Evolutionary conservation across 2,113 vertebrate genomes (phyloP).

Genomic region (Hemibates koningsi): DNA sequence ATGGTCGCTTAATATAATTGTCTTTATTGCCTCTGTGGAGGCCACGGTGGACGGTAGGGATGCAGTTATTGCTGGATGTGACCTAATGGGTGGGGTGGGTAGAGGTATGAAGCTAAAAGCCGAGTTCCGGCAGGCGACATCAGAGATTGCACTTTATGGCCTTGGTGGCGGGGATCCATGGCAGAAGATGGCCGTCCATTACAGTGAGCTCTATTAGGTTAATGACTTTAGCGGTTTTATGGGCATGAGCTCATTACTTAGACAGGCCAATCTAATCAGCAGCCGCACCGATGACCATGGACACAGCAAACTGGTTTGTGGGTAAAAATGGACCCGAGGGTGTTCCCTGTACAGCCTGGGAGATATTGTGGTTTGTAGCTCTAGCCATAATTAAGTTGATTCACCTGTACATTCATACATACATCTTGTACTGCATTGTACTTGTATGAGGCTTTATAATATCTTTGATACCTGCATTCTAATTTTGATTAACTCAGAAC

Average conservation of each 20-base stretch:
- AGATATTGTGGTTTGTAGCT: neutral
- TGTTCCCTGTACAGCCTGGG: neutral
- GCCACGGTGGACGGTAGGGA: neutral
- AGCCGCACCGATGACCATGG: conserved; percentile 9
- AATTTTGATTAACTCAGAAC: neutral
- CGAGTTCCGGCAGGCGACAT: conserved; percentile 15
- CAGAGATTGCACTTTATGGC: conserved; percentile 49
- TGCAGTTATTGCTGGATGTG: conserved; percentile 21
- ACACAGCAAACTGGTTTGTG: conserved; percentile 23
- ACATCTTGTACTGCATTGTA: neutral
- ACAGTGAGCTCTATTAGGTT: conserved; percentile 50
- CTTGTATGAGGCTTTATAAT: neutral
- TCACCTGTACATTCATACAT: neutral
- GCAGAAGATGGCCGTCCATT: conserved; percentile 51
- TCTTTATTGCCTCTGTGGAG: conserved; percentile 40
- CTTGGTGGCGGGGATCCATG: conserved; percentile 8
- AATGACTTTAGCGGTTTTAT: conserved; percentile 67
- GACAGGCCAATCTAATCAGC: conserved; percentile 58
- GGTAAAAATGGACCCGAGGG: conserved; percentile 14
- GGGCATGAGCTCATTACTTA: conserved; percentile 58
- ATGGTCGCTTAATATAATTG: conserved; percentile 58
- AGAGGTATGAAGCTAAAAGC: conserved; percentile 34
- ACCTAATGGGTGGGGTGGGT: neutral
- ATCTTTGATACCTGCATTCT: neutral
- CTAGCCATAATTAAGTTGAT: neutral